Base-by-base conservation (phyloP, 2,797 vertebrate genomes). In the Dromococcyx pavoninus region DNA sequence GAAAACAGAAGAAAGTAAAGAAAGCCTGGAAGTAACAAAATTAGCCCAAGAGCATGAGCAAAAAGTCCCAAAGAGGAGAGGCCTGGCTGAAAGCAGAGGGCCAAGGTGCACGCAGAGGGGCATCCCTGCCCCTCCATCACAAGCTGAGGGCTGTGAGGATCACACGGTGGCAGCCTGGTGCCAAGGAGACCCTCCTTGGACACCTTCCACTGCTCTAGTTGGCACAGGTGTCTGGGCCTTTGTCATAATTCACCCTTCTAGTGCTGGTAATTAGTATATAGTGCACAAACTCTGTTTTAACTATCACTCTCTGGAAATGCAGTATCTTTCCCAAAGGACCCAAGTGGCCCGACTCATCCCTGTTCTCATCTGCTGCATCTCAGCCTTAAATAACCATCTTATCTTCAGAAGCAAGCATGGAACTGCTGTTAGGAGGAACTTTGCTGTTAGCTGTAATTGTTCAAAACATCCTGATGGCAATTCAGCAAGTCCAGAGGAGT, bases 91-190 rank as follows among this genome's bases (percentile, higher is more conserved):
- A 44, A 44, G 24, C 35, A 56, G 27, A 37, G 5, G 28, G 19
- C 3, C 5, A 8, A 50, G 22, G 0, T 5, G 3, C 28, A 17
- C 0, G 0, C 3, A 58, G 21, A 53, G 28, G 37, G 90, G 69
- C 3, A 7, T n/a, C 21, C 27, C 23, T 22, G 25, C 9, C 5
- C 25, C 22, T 33, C 9, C 5, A 0, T 13, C 3, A 1, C 1
- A 3, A 62, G 24, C 30, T 30, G 35, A 41, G 69, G 32, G 17
- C 61, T 23, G 3, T 5, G 13, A 48, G 23, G 32, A 17, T 48
- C 4, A 0, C 2, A 2, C 2, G 1, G n/a, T 6, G 3, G 22
- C 60, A 41, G 39, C 8, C 27, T 1, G 0, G 11, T 19, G 25
- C 28, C 27, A 25, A 46, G 24, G 16, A 44, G 22, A 62, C n/a